A percentile compares a stretch with the other conserved stretches of the same genome.
These are phyloP conservation scores for Sphyrna mokarran DNA, from an alignment of 2,113 vertebrate genomes.

Conservation along the genomic window DNA sequence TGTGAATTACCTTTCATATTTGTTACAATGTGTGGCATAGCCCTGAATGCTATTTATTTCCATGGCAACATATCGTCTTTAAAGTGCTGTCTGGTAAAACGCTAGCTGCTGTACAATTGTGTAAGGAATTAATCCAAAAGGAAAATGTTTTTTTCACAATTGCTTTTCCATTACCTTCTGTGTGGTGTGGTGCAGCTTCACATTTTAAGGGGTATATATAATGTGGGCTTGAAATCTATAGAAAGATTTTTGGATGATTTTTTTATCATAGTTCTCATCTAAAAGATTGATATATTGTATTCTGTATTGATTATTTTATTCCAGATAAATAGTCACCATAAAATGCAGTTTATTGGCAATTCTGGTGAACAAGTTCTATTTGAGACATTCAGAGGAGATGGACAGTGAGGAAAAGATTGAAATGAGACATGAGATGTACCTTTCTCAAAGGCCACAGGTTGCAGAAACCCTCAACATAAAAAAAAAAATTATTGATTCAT, in stretches of 20 bases:
- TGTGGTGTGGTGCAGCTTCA: neutral
- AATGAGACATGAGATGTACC: neutral
- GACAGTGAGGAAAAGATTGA: neutral
- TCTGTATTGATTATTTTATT: neutral
- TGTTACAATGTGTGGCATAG: neutral
- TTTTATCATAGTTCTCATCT: neutral
- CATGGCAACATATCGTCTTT: conserved; percentile 20
- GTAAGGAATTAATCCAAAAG: conserved; percentile 22
- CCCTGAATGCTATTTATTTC: conserved; percentile 21
- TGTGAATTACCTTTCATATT: conserved; percentile 26
- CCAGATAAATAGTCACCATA: neutral
- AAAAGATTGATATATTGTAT: neutral
- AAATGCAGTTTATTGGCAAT: neutral
- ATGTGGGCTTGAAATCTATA: neutral
- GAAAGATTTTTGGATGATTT: neutral
- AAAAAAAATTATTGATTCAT: neutral
- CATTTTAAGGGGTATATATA: neutral
- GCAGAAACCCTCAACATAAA: neutral
- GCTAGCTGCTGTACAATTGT: neutral
- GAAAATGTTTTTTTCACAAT: conserved; percentile 7
- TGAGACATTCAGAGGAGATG: neutral
- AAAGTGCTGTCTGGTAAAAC: conserved; percentile 8
- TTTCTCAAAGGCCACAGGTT: neutral
- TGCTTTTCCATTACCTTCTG: neutral
- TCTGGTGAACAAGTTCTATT: neutral